Evolutionary conservation across 37 sponge, comb jelly and placozoan genomes (phyloP), one percentile per base, ranked within the genome.

Genomic region (Diacarnus erythraeanus): DNA sequence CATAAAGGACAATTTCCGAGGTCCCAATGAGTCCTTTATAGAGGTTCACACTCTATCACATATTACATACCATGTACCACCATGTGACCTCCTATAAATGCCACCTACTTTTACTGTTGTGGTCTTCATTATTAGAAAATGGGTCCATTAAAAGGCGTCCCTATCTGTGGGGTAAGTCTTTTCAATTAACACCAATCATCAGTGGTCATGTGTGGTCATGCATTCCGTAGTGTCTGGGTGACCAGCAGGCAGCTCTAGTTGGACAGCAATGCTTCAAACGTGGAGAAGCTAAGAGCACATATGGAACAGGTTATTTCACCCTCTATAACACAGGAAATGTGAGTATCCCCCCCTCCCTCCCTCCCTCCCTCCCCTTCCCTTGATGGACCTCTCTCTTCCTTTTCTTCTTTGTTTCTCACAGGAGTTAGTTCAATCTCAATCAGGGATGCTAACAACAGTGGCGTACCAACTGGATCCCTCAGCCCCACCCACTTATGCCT

Each of bases 281-380:
- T n/a, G 99, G 99, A 0, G 81, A 90, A 37, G 99, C 96, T 22
- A 98, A 98, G 89, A 93, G 87, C 84, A 96, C 97, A 0, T 98
- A 98, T 78, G 99, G 99, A 9, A 98, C 99, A 2, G 99, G 99
- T 0, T 95, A 91, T 74, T 97, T 97, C 85, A 68, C 92, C 47
- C 76, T 97, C 41, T 92, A 87, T 59, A 97, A 97, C 84, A 97
- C 99, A 26, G 99, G 94, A 40, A 34, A 79, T 57, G 90, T 81
- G 43, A 20, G 77, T 31, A 3, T 38, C 59, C 59, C 59, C 54
- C 59, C 37, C 38, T 34, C 43, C 71, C 71, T 23, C 43, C 37
- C 43, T 42, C 41, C 51, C 20, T 39, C 23, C 51, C 4, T 36
- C 51, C 26, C 72, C 51, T 17, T 22, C 44, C 25, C 23, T 6